Evolutionary conservation across 2,888 invertebrate genomes (phyloP).

Genomic region (Ptychoptera albimana): DNA sequence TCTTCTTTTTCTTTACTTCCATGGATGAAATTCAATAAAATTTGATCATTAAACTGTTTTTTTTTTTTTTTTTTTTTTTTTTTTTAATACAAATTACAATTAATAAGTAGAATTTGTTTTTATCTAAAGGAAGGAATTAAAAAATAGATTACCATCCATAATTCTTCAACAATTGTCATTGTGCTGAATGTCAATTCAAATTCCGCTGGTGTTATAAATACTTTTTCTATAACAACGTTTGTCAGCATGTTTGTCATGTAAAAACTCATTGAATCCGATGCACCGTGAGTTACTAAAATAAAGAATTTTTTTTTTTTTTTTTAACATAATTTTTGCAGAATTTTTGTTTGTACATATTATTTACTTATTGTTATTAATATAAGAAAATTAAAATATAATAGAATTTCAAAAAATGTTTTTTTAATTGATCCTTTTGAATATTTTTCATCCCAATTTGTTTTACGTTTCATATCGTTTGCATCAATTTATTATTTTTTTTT

Average conservation of each 20-base stretch:
- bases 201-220: conserved; percentile 10
- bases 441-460: neutral
- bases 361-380: conserved; percentile 4
- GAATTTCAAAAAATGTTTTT: conserved; percentile 2
- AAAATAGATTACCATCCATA: conserved; percentile 12
- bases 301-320: conserved; percentile 2
- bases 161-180: conserved; percentile 15
- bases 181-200: conserved; percentile 14
- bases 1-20: neutral
- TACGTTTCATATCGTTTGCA: neutral
- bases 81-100: too few species aligned
- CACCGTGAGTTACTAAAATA: conserved; percentile 15
- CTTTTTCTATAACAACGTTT: conserved; percentile 13
- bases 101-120: too few species aligned
- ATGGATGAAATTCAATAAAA: neutral
- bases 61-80: too few species aligned
- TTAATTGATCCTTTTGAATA: conserved; percentile 3
- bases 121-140: too few species aligned
- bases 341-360: neutral
- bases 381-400: conserved; percentile 5
- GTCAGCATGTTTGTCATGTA: conserved; percentile 16
- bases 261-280: conserved; percentile 16
- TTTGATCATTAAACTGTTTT: neutral
- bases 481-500: too few species aligned
- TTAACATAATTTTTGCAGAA: neutral